A percentile compares a stretch with the other conserved stretches of the same genome.
Evolutionary conservation across 2,888 invertebrate species (phyloP).

Genomic region (Drosophila parthenogenetica): DNA sequence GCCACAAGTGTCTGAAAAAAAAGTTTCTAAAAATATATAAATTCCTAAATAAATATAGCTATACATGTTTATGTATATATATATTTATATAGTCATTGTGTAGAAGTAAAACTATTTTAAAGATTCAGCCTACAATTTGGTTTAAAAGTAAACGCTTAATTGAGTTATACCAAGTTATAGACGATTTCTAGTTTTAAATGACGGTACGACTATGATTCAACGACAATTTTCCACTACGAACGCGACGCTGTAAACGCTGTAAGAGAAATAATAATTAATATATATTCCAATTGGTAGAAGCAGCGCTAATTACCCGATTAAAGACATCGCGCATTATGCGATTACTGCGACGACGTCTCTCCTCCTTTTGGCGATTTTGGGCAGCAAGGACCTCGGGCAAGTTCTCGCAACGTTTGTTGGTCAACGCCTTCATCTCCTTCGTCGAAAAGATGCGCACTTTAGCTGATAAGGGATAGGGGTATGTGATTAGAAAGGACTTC

Average conservation of each 20-base stretch:
- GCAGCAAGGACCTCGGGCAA: constrained; percentile 90
- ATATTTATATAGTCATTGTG: not conserved
- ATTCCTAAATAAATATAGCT: constrained; percentile 7
- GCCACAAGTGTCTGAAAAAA: not conserved
- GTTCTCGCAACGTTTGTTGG: constrained; percentile 88
- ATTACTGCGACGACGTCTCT: constrained; percentile 89
- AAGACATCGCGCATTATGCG: constrained; percentile 91
- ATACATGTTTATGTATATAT: not conserved
- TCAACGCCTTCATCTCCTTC: constrained; percentile 87
- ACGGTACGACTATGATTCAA: constrained; percentile 83
- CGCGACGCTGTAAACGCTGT: constrained; percentile 83
- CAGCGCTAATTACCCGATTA: constrained; percentile 87
- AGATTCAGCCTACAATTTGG: constrained; percentile 17
- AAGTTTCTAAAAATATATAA: too few relatives aligned
- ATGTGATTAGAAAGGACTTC: too few relatives aligned
- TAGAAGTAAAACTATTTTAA: too few relatives aligned
- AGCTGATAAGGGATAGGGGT: constrained; percentile 75
- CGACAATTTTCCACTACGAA: constrained; percentile 82
- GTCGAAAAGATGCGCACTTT: constrained; percentile 86
- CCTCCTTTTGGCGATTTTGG: constrained; percentile 87
- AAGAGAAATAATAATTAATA: constrained; percentile 22
- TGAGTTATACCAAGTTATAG: not conserved
- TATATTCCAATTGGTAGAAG: not conserved
- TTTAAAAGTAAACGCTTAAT: too few relatives aligned
- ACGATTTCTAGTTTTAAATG: constrained; percentile 58